Evolutionary conservation across 2,797 vertebrate species (phyloP), one percentile per base, ranked within the genome.

Genomic region (Clamator glandarius): DNA sequence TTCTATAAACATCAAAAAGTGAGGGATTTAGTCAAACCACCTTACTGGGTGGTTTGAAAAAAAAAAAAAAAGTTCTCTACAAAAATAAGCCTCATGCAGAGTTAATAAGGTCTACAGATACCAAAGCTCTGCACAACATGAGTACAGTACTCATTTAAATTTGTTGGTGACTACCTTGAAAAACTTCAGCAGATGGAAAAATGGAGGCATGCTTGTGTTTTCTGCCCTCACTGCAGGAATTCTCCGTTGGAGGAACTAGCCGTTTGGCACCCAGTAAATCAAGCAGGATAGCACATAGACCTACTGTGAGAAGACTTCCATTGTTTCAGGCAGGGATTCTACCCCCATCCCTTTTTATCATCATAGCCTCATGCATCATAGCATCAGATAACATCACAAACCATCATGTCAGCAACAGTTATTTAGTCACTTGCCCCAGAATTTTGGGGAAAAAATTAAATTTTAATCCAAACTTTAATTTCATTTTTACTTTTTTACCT

Each of bases 401-500:
- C 26, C 11, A 66, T 26, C 11, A 26, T 0, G 0, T 6, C 77
- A 64, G 74, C 8, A 80, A 31, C 15, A 31, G 29, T 10, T 42
- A 62, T 15, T 72, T 35, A 21, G 35, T 14, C 31, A 33, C 44
- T 44, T 63, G 11, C 13, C 8, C 5, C 11, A 87, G 36, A 46
- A 52, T 26, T 80, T 44, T 15, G 7, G 12, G 3, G 2, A 12
- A 39, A 89, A 78, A 76, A n/a, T n/a, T n/a, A 31, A 1, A 3
- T 3, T 29, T 14, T 44, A 44, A 44, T 44, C 44, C 15, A 39
- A 39, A 39, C 12, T 39, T 39, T 39, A 39, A 9, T 39, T 39
- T 39, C 39, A 39, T 39, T 23, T 12, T 25, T 28, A 28, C 52
- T 23, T 55, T 29, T 59, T 11, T 1, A 48, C n/a, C 44, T 70